Evolutionary conservation across 2,113 vertebrate species (phyloP), one percentile per base, ranked within the genome.

Genomic region (Limanda limanda): DNA sequence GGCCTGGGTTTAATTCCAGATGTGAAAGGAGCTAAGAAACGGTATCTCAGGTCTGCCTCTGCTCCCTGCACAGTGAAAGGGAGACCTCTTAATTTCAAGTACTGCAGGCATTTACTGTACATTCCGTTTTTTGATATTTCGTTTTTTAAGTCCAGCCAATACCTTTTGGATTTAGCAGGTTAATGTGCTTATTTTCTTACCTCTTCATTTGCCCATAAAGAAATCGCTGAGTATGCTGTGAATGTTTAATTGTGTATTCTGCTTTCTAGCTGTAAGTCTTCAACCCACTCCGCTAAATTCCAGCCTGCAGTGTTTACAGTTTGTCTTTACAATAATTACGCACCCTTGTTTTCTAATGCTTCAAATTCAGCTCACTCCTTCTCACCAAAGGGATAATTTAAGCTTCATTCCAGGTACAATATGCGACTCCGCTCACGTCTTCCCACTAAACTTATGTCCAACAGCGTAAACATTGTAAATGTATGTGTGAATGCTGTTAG

Each of bases 1-100:
- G 87, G 77, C 58, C 74, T 45, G 57, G 2, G 52, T 66, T 84
- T 79, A 20, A 79, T 74, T 73, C 83, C 88, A 83, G 81, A 90
- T 90, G 88, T 84, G 78, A 52, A 72, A 59, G 78, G 57, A 69
- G 69, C 27, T 45, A 54, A 66, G 57, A 63, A 58, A 65, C 57
- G 21, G 68, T 54, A 14, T 47, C 61, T 61, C 56, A 75, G 52
- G 52, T 57, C 61, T 62, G 25, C 42, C 60, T 48, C 59, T 54
- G 77, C 64, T 56, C 60, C 42, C 71, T 56, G 64, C 57, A 40
- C 73, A 54, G 42, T 60, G 58, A 67, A 69, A 76, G 65, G 21
- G 21, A 79, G 40, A 63, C 74, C 45, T 71, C 68, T 76, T 64
- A 51, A 76, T 71, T 71, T 76, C 64, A 82, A 70, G 21, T 25